These are phyloP conservation scores for Anguilla marmorata DNA, from an alignment of 2,797 vertebrate species.

Conservation along the genomic window DNA sequence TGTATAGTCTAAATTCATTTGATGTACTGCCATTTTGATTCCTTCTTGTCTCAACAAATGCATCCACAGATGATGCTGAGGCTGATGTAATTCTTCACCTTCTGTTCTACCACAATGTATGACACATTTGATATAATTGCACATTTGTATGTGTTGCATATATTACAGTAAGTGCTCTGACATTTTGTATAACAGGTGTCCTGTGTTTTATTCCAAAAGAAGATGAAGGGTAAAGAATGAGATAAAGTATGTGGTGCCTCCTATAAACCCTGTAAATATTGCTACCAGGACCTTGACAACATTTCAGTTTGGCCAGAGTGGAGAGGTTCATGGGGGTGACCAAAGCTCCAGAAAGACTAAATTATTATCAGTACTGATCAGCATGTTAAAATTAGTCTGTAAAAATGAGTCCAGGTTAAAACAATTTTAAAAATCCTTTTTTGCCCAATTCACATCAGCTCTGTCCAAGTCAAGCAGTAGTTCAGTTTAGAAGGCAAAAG, in stretches of 20 bases:
- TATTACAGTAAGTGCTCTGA: conserved; percentile 53
- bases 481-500: conserved; percentile 12
- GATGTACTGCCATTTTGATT: neutral
- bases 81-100: neutral
- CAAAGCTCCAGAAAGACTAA: too few species aligned
- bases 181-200: conserved; percentile 39
- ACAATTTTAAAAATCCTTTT: neutral
- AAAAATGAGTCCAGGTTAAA: too few species aligned
- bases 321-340: too few species aligned
- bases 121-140: conserved; percentile 41
- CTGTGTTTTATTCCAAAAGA: conserved; percentile 38
- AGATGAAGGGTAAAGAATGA: conserved; percentile 39
- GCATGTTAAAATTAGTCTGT: neutral
- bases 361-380: too few species aligned
- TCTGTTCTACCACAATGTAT: conserved; percentile 3
- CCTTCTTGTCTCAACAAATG: neutral
- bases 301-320: neutral
- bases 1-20: neutral
- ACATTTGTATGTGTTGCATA: conserved; percentile 45
- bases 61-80: neutral
- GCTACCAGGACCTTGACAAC: neutral
- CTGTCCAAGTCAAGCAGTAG: neutral
- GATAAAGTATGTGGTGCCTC: conserved; percentile 31
- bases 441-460: conserved; percentile 18
- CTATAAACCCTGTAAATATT: conserved; percentile 50